Percentiles rank a stretch among this genome's conserved stretches.
Evolutionary conservation across 2,113 vertebrate species (phyloP).

Genomic region (Podarcis muralis): DNA sequence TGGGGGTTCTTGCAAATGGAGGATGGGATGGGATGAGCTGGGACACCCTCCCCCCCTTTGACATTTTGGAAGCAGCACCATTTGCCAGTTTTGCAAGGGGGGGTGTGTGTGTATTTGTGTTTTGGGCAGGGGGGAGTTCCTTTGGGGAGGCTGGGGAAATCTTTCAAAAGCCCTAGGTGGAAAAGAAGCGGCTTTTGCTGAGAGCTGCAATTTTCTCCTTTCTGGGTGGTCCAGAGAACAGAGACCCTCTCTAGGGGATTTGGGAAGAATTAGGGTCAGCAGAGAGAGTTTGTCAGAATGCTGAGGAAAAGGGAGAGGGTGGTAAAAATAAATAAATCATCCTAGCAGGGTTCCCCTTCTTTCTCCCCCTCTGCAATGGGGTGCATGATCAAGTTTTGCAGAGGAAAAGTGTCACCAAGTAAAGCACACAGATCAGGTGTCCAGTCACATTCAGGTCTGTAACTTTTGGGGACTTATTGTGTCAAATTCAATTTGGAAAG

Average conservation of each 20-base stretch:
- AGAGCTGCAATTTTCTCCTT: not conserved
- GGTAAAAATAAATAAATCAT: not conserved
- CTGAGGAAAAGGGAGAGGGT: not conserved
- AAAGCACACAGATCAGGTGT: not conserved
- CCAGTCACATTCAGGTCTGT: not conserved
- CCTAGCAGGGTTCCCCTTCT: too few species aligned
- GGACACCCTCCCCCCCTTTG: not conserved
- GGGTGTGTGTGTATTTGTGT: not conserved
- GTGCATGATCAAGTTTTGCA: not conserved
- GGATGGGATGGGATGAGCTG: too few species aligned
- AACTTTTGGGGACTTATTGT: conserved; percentile 5
- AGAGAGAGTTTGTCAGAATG: not conserved
- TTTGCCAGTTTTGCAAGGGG: not conserved
- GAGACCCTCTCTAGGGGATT: not conserved
- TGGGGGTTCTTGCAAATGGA: not conserved
- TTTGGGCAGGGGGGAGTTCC: not conserved
- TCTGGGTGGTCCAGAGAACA: not conserved
- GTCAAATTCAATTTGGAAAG: not conserved
- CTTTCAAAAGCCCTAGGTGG: not conserved
- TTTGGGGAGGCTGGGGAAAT: not conserved
- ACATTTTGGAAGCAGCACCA: not conserved
- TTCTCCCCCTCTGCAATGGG: not conserved
- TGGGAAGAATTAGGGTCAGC: not conserved
- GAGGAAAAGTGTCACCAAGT: not conserved
- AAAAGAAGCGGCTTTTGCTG: not conserved